phyloP scores from a whole-genome alignment of 2,797 vertebrate species.

The Alcedo atthis region DNA sequence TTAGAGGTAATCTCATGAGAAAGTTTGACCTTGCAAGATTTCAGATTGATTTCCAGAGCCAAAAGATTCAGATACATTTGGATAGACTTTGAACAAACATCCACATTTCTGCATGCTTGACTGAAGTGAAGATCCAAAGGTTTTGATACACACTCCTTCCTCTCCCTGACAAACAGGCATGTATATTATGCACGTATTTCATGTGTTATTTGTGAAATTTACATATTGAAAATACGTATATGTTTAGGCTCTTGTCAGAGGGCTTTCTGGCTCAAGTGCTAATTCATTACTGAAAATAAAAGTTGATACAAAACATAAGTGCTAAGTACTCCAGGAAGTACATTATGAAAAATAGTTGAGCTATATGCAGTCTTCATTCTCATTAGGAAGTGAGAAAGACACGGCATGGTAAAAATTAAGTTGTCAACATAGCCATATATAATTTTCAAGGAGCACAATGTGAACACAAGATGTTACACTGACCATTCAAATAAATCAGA shows the following conservation, averaged over 20 bases:
- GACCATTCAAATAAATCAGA: slow-evolving; percentile 54
- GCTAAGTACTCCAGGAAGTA: slow-evolving; percentile 37
- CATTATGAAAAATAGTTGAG: slow-evolving; percentile 41
- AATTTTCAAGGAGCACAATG: slow-evolving; percentile 57
- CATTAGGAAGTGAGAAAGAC: slow-evolving; percentile 56
- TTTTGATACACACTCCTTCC: background rate
- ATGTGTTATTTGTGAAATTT: background rate
- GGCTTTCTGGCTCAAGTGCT: background rate
- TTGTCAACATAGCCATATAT: slow-evolving; percentile 53
- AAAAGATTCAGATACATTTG: slow-evolving; percentile 32
- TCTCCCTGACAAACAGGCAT: background rate
- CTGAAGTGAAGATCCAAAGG: slow-evolving; percentile 20
- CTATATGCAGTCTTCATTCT: slow-evolving; percentile 37
- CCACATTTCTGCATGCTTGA: background rate
- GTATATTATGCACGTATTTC: background rate
- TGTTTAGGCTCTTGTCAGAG: slow-evolving; percentile 20
- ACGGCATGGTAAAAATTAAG: slow-evolving; percentile 67
- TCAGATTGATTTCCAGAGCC: slow-evolving; percentile 29
- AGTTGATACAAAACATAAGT: slow-evolving; percentile 44
- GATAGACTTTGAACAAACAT: slow-evolving; percentile 29
- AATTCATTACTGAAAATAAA: slow-evolving; percentile 52
- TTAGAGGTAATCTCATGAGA: slow-evolving; percentile 60
- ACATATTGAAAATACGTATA: background rate
- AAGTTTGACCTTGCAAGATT: slow-evolving; percentile 60
- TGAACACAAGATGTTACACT: slow-evolving; percentile 53